Base-by-base conservation (phyloP, 2,113 vertebrate genomes). In the Corythaixoides concolor region DNA sequence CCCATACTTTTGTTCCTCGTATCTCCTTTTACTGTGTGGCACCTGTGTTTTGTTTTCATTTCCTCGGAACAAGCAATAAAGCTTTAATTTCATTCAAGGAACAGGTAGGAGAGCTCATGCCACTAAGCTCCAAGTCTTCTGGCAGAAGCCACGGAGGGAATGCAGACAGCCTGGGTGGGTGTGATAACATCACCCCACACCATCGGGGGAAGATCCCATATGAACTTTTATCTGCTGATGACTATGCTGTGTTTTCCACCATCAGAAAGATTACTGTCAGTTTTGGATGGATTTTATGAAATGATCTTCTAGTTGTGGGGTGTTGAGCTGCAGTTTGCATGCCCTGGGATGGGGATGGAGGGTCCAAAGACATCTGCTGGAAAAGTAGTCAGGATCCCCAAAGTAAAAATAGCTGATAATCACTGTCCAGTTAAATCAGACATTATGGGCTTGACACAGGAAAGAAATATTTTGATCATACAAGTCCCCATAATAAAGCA, bases 41-140 rank as follows among this genome's bases (percentile, higher is more conserved):
- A 92, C 94, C 88, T 96, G 91, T 67, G 82, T 95, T 97, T 96
- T 96, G 85, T 94, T 95, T 95, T 89, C 63, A 83, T 73, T 94
- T 96, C 94, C 83, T 81, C 7, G 10, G 75, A 95, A 90, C 47
- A 90, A 86, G 80, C 81, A 94, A 78, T 92, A 89, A 94, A 95
- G 32, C 41, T 63, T 75, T 94, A 56, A 95, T 87, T 96, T 88
- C n/a, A 64, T 85, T 84, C 45, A 94, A 72, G 90, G 47, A 91
- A 64, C 20, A 66, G 33, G 55, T 47, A 85, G n/a, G 59, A 73
- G 43, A 73, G 21, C 5, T 85, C 15, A 13, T 22, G 50, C 27
- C 56, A 74, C 43, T 3, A 6, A 79, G 41, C 74, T 80, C 32
- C 39, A 56, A 18, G 11, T 53, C 35, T 92, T 62, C 59, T 43